Conservation (phyloP, 2,888 invertebrate genomes). For the Diaperis boleti region DNA sequence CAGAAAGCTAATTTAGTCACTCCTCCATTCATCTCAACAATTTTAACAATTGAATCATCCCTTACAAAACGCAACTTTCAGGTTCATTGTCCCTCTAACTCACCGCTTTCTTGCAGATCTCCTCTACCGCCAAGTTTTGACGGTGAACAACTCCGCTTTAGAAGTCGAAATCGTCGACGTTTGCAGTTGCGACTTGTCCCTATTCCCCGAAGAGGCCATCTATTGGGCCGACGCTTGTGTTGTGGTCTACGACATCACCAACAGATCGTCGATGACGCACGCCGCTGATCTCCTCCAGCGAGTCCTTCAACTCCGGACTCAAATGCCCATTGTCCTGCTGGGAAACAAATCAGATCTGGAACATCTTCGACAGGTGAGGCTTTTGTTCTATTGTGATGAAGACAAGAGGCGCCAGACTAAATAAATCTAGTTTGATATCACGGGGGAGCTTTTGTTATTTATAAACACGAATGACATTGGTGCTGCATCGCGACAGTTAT, state of each 20-base stretch:
- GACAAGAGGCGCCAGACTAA: constrained; percentile 8
- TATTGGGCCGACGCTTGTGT: constrained; percentile 85
- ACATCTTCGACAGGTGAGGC: constrained; percentile 78
- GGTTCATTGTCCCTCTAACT: constrained; percentile 21
- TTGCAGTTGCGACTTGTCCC: constrained; percentile 74
- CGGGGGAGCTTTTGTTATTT: constrained; percentile 1
- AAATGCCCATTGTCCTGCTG: constrained; percentile 73
- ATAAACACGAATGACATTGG: constrained; percentile 14
- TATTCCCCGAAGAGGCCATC: constrained; percentile 71
- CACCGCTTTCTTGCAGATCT: constrained; percentile 71
- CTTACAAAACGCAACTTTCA: constrained; percentile 25
- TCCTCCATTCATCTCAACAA: too few species aligned
- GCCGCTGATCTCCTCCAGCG: constrained; percentile 75
- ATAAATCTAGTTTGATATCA: constrained; percentile 3
- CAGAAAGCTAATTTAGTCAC: constrained; percentile 15
- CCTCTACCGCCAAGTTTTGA: constrained; percentile 80
- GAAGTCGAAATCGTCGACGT: constrained; percentile 86
- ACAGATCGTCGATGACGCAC: constrained; percentile 77
- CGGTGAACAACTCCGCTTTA: constrained; percentile 77
- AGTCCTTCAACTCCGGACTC: constrained; percentile 66
- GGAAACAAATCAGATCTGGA: constrained; percentile 86
- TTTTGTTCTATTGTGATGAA: constrained; percentile 14
- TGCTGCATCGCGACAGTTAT: constrained; percentile 3
- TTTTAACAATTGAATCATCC: constrained; percentile 7
- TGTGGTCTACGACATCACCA: constrained; percentile 82